Percentiles rank a stretch among this genome's conserved stretches.
These are phyloP conservation scores for Podarcis raffonei DNA, from an alignment of 2,113 vertebrate species.

Conservation along the genomic window DNA sequence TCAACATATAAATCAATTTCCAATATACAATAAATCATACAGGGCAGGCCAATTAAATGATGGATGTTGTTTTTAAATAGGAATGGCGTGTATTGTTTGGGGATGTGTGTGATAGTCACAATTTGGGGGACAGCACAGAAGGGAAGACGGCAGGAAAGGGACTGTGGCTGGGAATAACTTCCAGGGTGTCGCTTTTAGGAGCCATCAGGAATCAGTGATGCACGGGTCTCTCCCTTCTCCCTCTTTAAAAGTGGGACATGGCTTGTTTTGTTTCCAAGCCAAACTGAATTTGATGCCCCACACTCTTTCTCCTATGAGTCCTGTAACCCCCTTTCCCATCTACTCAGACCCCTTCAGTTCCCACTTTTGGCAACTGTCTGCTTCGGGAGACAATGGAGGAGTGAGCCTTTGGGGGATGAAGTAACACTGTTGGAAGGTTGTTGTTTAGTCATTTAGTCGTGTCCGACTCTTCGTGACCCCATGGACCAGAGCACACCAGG, in stretches of 20 bases:
- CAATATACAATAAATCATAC: constrained; percentile 34
- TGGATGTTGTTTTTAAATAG: neutral
- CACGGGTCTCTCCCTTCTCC: neutral
- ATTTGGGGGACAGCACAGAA: neutral
- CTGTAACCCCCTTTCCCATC: neutral
- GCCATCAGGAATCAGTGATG: neutral
- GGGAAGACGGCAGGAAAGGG: neutral
- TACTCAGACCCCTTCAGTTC: neutral
- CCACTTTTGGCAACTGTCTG: no score
- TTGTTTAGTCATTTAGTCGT: no score
- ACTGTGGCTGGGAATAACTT: neutral
- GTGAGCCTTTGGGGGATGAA: no score
- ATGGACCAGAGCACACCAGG: no score
- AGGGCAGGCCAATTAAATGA: constrained; percentile 16
- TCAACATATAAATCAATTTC: neutral
- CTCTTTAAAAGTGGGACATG: neutral
- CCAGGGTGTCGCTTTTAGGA: neutral
- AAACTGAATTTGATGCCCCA: neutral
- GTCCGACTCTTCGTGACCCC: no score
- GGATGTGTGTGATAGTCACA: neutral
- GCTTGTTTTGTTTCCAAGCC: neutral
- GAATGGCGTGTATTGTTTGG: neutral
- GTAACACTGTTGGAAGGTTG: no score
- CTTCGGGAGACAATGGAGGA: no score
- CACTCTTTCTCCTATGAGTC: neutral